Percentiles rank a stretch among this genome's conserved stretches.
Evolutionary conservation across 2,888 invertebrate species (phyloP).

Genomic region (Quadriops clusia): DNA sequence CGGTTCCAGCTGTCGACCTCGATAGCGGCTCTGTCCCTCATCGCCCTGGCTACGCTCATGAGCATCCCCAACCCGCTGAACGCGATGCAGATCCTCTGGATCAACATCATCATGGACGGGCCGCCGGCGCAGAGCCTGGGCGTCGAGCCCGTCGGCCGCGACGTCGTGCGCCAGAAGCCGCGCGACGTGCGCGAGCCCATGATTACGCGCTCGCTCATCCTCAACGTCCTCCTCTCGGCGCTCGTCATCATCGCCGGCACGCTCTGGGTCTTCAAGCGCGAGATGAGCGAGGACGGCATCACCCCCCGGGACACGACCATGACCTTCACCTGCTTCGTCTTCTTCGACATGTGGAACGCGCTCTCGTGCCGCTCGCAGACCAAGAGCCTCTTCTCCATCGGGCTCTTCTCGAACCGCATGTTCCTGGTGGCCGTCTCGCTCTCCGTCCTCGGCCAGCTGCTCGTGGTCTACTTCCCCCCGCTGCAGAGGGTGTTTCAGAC

Average conservation of each 20-base stretch:
- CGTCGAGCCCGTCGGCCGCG: constrained; percentile 97
- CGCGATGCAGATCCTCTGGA: constrained; percentile 99
- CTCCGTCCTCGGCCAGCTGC: constrained; percentile 88
- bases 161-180: constrained; percentile 88
- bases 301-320: constrained; percentile 98
- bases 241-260: constrained; percentile 93
- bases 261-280: constrained; percentile 93
- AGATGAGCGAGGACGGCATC: constrained; percentile 89
- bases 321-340: constrained; percentile 99
- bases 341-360: constrained; percentile 99
- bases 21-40: constrained; percentile 92
- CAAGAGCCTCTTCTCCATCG: constrained; percentile 86
- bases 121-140: constrained; percentile 77
- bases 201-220: constrained; percentile 76
- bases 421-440: constrained; percentile 88
- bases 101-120: constrained; percentile 99
- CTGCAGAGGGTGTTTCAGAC: constrained; percentile 95
- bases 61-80: constrained; percentile 96
- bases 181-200: constrained; percentile 88
- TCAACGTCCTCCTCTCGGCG: constrained; percentile 84
- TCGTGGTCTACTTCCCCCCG: constrained; percentile 94
- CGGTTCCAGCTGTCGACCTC: constrained; percentile 96
- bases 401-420: constrained; percentile 71
- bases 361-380: constrained; percentile 94
- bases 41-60: constrained; percentile 92